Evolutionary conservation across 2,888 invertebrate genomes (phyloP), one percentile per base, ranked within the genome.

Genomic region (Athripsodes cinereus): DNA sequence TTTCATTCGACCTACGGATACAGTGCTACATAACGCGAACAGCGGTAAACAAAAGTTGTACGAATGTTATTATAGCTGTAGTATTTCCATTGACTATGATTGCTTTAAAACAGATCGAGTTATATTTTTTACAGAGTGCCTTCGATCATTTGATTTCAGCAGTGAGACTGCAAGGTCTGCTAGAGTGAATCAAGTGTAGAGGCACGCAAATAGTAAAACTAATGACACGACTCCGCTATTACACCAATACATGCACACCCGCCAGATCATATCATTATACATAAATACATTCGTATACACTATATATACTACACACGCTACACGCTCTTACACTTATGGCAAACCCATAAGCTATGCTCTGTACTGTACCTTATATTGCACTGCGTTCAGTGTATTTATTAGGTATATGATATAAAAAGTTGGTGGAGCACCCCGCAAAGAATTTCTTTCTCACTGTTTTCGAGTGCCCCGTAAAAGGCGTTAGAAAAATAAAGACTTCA

Each of bases 91-190:
- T 34, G 13, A 19, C 22, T 34, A 22, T 49, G 20, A 35, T 26
- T 54, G 35, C 44, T 50, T 19, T 18, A 16, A 19, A 46, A 55
- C 40, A 34, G 10, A 11, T 58, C 55, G 58, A 54, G 46, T 58
- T 48, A 51, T 55, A 52, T 26, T 19, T 22, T 21, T 46, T 53
- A 21, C 52, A 16, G 48, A 31, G 26, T 51, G 54, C 13, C 40
- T 40, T 16, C 40, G 13, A 40, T 16, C 2, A 16, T 40, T n/a
- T 13, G 40, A 26, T 26, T 26, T 10, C 26, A 26, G 8, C 40
- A 16, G 5, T 5, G 40, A 13, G 16, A 40, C 16, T 16, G 13
- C 40, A 40, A 40, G 40, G 40, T 40, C 40, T 40, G 40, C 8
- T 13, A 13, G 40, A 40, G 40, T n/a, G 40, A 40, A 40, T 40